phyloP scores from a whole-genome alignment of 2,888 invertebrate species.

The Exocentrus adspersus region DNA sequence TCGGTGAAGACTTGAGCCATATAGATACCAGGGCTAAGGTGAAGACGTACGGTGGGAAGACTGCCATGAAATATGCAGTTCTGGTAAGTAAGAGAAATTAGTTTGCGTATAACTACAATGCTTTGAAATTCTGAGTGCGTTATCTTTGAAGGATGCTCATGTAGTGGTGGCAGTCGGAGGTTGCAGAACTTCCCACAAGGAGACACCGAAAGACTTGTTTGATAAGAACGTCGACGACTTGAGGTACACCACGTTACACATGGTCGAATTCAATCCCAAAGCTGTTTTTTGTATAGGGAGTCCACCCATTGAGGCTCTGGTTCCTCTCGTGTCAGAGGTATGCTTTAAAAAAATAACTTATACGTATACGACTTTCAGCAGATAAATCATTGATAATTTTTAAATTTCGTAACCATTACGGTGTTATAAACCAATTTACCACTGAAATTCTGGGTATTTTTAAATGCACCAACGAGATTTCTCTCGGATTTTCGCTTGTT shows the following conservation, averaged over 20 bases:
- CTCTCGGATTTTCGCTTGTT: too few relatives aligned
- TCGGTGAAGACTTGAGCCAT: slow-evolving; percentile 57
- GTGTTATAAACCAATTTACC: too few relatives aligned
- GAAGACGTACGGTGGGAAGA: slow-evolving; percentile 53
- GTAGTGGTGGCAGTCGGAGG: slow-evolving; percentile 59
- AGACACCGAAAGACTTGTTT: slow-evolving; percentile 52
- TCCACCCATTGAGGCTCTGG: slow-evolving; percentile 59
- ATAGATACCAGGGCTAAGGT: slow-evolving; percentile 57
- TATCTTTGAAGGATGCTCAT: slow-evolving; percentile 51
- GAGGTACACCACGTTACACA: slow-evolving; percentile 53
- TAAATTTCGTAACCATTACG: too few relatives aligned
- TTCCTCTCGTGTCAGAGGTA: slow-evolving; percentile 61
- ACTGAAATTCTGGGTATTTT: too few relatives aligned
- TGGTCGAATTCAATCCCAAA: slow-evolving; percentile 58
- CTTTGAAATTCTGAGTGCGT: too few relatives aligned
- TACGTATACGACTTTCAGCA: too few relatives aligned
- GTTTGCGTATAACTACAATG: too few relatives aligned
- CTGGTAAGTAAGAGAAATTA: slow-evolving; percentile 53
- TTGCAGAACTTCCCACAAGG: slow-evolving; percentile 45
- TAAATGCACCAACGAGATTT: too few relatives aligned
- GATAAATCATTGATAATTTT: too few relatives aligned
- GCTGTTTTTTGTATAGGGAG: slow-evolving; percentile 57
- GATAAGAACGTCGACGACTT: slow-evolving; percentile 56
- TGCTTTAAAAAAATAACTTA: slow-evolving; percentile 7
- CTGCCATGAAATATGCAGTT: slow-evolving; percentile 53